Conservation (phyloP, 35 echinoderm and acorn worm species). For the Hemicentrotus pulcherrimus region DNA sequence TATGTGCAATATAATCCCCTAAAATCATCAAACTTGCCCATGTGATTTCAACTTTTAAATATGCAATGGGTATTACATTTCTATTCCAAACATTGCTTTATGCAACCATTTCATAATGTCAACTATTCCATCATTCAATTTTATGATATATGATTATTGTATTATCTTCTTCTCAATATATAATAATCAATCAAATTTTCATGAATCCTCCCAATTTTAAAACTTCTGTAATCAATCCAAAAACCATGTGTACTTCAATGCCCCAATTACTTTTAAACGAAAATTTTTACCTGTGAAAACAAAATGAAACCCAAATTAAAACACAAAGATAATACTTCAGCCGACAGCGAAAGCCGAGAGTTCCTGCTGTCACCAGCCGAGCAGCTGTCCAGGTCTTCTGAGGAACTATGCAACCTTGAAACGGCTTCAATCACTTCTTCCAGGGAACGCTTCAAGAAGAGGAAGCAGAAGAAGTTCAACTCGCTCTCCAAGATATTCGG, state of each 20-base stretch:
- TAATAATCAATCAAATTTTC: not conserved
- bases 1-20: not conserved
- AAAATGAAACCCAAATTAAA: not conserved
- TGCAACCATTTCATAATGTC: not conserved
- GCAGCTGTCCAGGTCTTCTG: constrained; percentile 73
- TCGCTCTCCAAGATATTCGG: constrained; percentile 96
- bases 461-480: constrained; percentile 79
- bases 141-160: not conserved
- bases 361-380: constrained; percentile 71
- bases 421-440: constrained; percentile 2
- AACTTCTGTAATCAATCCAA: not conserved
- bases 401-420: constrained; percentile 67
- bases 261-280: not conserved
- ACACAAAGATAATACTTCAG: constrained; percentile 65
- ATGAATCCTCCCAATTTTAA: not conserved
- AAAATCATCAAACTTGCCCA: not conserved
- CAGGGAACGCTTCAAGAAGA: constrained; percentile 73
- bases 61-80: not conserved
- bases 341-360: constrained; percentile 85
- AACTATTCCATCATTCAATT: not conserved
- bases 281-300: not conserved
- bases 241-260: not conserved
- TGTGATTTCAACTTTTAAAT: not conserved
- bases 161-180: not conserved
- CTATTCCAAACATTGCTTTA: not conserved